Evolutionary conservation across 2,888 invertebrate genomes (phyloP), one percentile per base, ranked within the genome.

Genomic region (Yponomeuta evonymella): DNA sequence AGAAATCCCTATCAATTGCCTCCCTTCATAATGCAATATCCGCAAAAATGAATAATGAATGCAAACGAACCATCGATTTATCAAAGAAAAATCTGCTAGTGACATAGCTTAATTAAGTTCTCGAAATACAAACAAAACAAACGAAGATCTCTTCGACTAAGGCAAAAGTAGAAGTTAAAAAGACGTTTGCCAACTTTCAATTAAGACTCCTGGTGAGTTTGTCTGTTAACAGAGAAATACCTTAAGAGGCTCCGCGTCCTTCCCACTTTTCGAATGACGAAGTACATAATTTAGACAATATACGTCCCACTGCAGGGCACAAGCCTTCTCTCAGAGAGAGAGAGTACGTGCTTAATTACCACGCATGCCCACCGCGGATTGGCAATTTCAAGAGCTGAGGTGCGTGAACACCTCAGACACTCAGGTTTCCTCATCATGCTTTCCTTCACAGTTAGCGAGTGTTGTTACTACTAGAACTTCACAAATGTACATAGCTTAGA

Each of bases 151-250:
- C 51, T 58, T 12, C 8, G 3, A 58, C 43, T 43, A 15, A 58
- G 12, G 51, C 15, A 15, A 12, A 58, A 58, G 51, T 5, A 23
- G 11, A 65, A 65, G 11, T 30, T 12, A 30, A 36, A 33, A 62
- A 36, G 36, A 71, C 71, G 67, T 70, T 73, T 71, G 71, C 71
- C 73, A 71, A 73, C 72, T 73, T 73, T 75, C 75, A 76, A 74
- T 75, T 76, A 74, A 72, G 70, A 64, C 12, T 15, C 33, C 63
- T 2, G 12, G 51, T 58, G 15, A 58, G 51, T 58, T 58, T 58
- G 51, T 36, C 51, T 58, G 58, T 33, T 62, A 58, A 70, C 70
- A 70, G 65, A 64, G 70, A 23, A 63, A 36, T 67, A 67, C n/a
- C 66, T 70, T 67, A 3, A 43, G 43, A 6, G 43, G 9, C 43